Base-by-base conservation (phyloP, 2,113 vertebrate genomes). In the Cheirogaleus medius region DNA sequence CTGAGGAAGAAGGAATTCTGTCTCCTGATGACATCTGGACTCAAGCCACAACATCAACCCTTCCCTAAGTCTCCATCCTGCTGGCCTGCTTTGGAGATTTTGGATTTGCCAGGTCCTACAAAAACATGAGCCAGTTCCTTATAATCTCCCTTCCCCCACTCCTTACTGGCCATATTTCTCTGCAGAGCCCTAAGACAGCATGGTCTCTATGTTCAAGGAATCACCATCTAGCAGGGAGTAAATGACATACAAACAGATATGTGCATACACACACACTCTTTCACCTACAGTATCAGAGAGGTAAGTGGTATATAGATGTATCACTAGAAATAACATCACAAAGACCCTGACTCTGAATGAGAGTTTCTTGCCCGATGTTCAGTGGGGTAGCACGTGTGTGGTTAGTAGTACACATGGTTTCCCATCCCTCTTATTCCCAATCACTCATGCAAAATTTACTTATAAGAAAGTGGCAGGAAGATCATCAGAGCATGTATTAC, bases 351-450 rank as follows among this genome's bases (percentile, higher is more conserved):
- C 2, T 11, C 34, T 77, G 23, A 56, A 15, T 66, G 44, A 60
- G 21, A 58, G 11, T 34, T 82, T 34, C 10, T 66, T 87, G 49
- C n/a, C 21, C 78, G 8, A 60, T 14, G 1, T 1, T 80, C 71
- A 63, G 13, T n/a, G 10, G 3, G 8, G 11, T 0, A 14, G 23
- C 3, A 12, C 5, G 0, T 3, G 1, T 3, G 2, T 76, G 32
- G 68, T 7, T 21, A 68, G 23, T 3, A 80, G 25, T 25, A 15
- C 1, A 10, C 34, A 1, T 5, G 1, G 10, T 39, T 1, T 68
- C 44, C 11, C 27, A 13, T 0, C 42, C 9, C 34, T 60, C 54
- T 84, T 23, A 74, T 8, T 56, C 34, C n/a, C 12, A 47, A 69
- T 5, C 63, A 10, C 6, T 71, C 1, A 15, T 66, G 15, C 11